A percentile compares a stretch with the other conserved stretches of the same genome.
phyloP scores from a whole-genome alignment of 2,797 vertebrate species.

The Sphaeramia orbicularis region DNA sequence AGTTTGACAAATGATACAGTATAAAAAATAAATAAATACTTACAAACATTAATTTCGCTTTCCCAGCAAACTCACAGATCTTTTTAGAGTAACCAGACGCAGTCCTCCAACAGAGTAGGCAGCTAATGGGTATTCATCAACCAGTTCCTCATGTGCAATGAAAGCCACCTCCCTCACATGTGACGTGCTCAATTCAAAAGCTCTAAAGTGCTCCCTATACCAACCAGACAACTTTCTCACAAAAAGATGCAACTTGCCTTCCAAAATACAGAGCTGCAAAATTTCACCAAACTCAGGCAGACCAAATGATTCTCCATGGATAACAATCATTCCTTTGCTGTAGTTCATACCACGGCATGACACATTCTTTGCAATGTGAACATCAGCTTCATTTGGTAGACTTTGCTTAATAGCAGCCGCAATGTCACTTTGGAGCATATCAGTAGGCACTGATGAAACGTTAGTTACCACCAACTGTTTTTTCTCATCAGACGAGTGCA shows the following conservation, averaged over 20 bases:
- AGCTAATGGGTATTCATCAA: slow-evolving; percentile 13
- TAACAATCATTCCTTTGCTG: slow-evolving; percentile 14
- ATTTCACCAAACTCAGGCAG: slow-evolving; percentile 7
- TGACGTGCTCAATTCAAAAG: slow-evolving; percentile 42
- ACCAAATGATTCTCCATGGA: slow-evolving; percentile 16
- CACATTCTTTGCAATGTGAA: slow-evolving; percentile 7
- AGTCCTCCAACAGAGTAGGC: slow-evolving; percentile 11
- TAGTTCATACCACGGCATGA: slow-evolving; percentile 15
- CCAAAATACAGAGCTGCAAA: slow-evolving; percentile 7
- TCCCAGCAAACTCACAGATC: not conserved
- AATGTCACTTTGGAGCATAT: slow-evolving; percentile 13
- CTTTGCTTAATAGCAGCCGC: slow-evolving; percentile 8
- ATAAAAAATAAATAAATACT: no score
- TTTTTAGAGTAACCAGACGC: slow-evolving; percentile 4
- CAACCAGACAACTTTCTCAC: slow-evolving; percentile 3
- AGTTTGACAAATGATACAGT: no score
- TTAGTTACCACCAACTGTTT: slow-evolving; percentile 8
- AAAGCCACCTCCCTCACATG: slow-evolving; percentile 20
- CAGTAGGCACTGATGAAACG: slow-evolving; percentile 4
- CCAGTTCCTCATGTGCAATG: slow-evolving; percentile 10
- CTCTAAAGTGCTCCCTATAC: slow-evolving; percentile 16
- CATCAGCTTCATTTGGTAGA: slow-evolving; percentile 13
- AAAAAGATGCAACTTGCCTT: slow-evolving; percentile 9
- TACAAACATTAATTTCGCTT: not conserved
- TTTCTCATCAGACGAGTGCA: slow-evolving; percentile 13